phyloP scores from a whole-genome alignment of 2,797 vertebrate genomes.

The Pteronotus mesoamericanus region DNA sequence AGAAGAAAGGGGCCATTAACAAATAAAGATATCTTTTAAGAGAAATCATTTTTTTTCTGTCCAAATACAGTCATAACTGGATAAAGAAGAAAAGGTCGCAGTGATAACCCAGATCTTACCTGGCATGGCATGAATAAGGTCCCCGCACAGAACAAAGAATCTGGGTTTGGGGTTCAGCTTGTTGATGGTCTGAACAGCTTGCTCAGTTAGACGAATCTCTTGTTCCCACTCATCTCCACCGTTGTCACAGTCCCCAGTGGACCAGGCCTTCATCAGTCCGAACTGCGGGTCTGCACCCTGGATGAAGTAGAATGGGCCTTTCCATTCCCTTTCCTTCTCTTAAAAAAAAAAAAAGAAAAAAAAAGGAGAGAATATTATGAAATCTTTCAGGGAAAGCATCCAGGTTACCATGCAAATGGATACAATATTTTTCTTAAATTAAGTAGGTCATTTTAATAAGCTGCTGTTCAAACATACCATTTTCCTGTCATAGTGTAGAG shows the following conservation, averaged over 20 bases:
- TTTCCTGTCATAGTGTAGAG: conserved; percentile 63
- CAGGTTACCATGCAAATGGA: background rate
- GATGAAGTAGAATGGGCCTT: conserved; percentile 93
- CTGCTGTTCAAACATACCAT: conserved; percentile 62
- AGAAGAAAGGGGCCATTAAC: background rate
- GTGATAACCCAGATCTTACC: conserved; percentile 79
- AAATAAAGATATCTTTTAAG: background rate
- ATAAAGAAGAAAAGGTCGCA: background rate
- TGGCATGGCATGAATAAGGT: conserved; percentile 96
- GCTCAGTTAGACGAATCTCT: conserved; percentile 90
- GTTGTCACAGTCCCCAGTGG: conserved; percentile 83
- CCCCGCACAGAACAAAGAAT: conserved; percentile 94
- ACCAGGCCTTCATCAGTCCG: conserved; percentile 97
- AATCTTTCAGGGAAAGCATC: conserved; percentile 18
- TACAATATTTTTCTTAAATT: conserved; percentile 57
- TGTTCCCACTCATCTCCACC: conserved; percentile 93
- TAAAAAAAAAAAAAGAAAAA: background rate
- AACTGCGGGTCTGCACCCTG: conserved; percentile 96
- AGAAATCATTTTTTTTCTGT: background rate
- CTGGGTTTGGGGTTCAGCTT: conserved; percentile 88
- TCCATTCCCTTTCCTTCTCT: conserved; percentile 91
- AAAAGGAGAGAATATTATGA: background rate
- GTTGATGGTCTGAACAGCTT: conserved; percentile 90
- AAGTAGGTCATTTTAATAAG: conserved; percentile 59
- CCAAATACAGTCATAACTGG: background rate